Evolutionary conservation across 2,888 invertebrate species (phyloP), one percentile per base, ranked within the genome.

Genomic region (Thumatha senex): DNA sequence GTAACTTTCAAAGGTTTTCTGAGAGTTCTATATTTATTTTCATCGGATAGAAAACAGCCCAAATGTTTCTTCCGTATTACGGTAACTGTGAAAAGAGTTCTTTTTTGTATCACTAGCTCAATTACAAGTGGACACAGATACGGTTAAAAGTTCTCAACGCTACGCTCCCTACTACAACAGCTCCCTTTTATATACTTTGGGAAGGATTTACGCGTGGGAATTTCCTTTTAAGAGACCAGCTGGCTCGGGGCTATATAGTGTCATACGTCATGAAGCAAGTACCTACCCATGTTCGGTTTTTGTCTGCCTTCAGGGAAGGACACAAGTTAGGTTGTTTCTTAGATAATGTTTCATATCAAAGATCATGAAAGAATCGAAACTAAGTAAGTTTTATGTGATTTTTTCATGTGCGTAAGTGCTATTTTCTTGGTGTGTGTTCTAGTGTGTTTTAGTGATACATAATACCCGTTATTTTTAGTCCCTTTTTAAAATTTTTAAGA

Each of bases 171-270:
- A 40, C n/a, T 8, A 7, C 7, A 50, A 40, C 55, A 56, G 35
- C 47, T 48, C 30, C 60, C 54, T 45, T 46, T 64, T 72, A 72
- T 67, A 58, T 73, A 72, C 70, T 76, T 69, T 67, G 67, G 62
- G 68, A 66, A 58, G 63, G 62, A 64, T 70, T 60, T 74, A 74
- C 76, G 71, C 76, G 74, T 74, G 78, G 74, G 78, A 78, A 76
- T 76, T 74, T 74, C 71, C 72, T 76, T 70, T 72, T 63, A 24
- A 64, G 48, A 62, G 62, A 59, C 65, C 72, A 76, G 70, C 58
- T 76, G 78, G 60, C 61, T 56, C 54, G 52, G 50, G 56, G 50
- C 48, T 56, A 60, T 56, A 60, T 60, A 56, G 47, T 57, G 47
- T 46, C 54, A 36, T 59, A 66, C 50, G 61, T 60, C 65, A 67